Conservation (phyloP, 2,888 invertebrate genomes). For the Pardosa pseudoannulata region DNA sequence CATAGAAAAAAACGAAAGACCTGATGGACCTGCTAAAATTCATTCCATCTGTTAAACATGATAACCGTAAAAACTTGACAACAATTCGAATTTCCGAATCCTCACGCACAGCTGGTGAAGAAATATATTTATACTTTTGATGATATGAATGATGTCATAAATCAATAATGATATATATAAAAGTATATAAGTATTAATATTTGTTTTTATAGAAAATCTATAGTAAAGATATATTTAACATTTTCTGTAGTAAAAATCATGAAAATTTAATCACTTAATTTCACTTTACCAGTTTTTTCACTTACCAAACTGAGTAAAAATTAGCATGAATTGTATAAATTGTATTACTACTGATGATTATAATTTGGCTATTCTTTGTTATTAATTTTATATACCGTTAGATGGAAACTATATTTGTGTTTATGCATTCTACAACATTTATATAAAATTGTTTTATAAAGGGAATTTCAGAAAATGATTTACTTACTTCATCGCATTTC, state of each 20-base stretch:
- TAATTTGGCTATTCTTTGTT: background rate
- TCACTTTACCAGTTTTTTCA: background rate
- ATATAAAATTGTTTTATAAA: background rate
- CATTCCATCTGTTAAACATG: constrained; percentile 2
- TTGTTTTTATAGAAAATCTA: background rate
- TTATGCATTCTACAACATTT: background rate
- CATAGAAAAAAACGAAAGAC: background rate
- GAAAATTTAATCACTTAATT: too few species aligned
- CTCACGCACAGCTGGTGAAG: constrained; percentile 7
- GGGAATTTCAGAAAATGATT: background rate
- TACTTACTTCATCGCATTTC: background rate
- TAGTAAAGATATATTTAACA: background rate
- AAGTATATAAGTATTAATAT: background rate
- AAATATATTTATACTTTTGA: constrained; percentile 26
- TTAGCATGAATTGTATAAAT: too few species aligned
- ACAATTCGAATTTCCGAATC: background rate
- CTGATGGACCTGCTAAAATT: constrained; percentile 15
- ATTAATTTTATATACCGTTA: background rate
- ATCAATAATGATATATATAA: background rate
- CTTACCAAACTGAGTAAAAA: background rate
- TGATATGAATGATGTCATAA: too few species aligned
- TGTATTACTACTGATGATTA: background rate
- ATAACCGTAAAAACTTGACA: constrained; percentile 23
- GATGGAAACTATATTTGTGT: background rate
- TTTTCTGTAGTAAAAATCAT: constrained; percentile 1